Base-by-base conservation (phyloP, 2,797 vertebrate genomes). In the Melopsittacus undulatus region DNA sequence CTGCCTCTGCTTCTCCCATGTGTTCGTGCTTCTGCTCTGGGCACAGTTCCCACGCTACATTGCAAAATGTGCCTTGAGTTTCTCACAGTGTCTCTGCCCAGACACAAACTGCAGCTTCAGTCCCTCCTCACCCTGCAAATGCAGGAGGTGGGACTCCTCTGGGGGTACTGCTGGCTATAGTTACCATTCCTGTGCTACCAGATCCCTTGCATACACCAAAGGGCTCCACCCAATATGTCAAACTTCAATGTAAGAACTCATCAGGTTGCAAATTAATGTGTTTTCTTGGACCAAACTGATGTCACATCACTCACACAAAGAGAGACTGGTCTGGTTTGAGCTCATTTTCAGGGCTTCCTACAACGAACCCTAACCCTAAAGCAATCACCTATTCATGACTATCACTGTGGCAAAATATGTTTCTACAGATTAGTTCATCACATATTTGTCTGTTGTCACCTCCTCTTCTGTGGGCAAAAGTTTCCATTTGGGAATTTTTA, bases 21-120 rank as follows among this genome's bases (percentile, higher is more conserved):
- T 19, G 90, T 6, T 54, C 45, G 40, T 9, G 90, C 84, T 78
- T 34, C 86, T 13, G 70, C 82, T 75, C 80, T 36, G 36, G 82
- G 68, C 89, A 56, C 23, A 1, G 92, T 97, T 97, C 96, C 97
- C 97, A 97, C 94, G 92, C 95, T 48, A 5, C 56, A 3, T 12
- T 45, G 61, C 86, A 75, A 24, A 87, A 56, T 0, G 56, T 2
- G 29, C 63, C 79, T 87, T 15, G 48, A 77, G 88, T 92, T 92
- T 96, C 94, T 94, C 96, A 89, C 92, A 93, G 89, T 10, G 7
- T 74, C 81, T 68, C 24, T 92, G 91, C 70, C 77, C 49, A 24
- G 69, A 68, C 80, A 26, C 84, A 69, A 46, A 67, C 63, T 56
- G 83, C 48, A 90, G 91, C 90, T 72, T 43, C 61, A 23, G 72